Percentiles rank a stretch among this genome's conserved stretches.
Conservation (phyloP, 2,888 invertebrate genomes). For the Dusona sp. region DNA sequence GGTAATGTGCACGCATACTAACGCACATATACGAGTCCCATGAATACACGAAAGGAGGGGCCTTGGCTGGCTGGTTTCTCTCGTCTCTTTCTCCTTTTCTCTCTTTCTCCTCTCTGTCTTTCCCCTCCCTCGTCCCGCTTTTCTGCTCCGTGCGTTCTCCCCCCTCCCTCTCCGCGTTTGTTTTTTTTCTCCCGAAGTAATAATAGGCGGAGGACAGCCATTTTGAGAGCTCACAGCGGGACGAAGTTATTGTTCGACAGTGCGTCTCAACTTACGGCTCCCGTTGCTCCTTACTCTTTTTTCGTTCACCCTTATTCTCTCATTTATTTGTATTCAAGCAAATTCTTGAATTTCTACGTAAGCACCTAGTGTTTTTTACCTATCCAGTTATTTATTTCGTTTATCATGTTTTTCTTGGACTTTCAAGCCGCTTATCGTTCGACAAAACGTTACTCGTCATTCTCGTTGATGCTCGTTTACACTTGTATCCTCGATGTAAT, state of each 20-base stretch:
- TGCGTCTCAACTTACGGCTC: slow-evolving; percentile 72
- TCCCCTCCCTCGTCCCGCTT: slow-evolving; percentile 28
- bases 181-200: slow-evolving; percentile 80
- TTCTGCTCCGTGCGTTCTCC: slow-evolving; percentile 46
- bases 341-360: not conserved
- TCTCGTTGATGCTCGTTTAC: slow-evolving; percentile 21
- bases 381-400: not conserved
- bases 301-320: not conserved
- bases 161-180: slow-evolving; percentile 54
- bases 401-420: not conserved
- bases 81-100: slow-evolving; percentile 55
- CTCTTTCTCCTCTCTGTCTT: slow-evolving; percentile 57
- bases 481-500: slow-evolving; percentile 40
- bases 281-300: not conserved
- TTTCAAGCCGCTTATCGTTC: not conserved
- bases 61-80: slow-evolving; percentile 69
- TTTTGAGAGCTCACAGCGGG: slow-evolving; percentile 84
- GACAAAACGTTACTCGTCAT: slow-evolving; percentile 16
- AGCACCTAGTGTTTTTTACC: not conserved
- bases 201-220: slow-evolving; percentile 84
- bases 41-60: slow-evolving; percentile 66
- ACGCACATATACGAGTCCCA: slow-evolving; percentile 45
- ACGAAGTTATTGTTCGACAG: slow-evolving; percentile 84
- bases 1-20: slow-evolving; percentile 38
- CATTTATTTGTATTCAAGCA: not conserved